Percentiles rank a stretch among this genome's conserved stretches.
phyloP scores from a whole-genome alignment of 2,888 invertebrate genomes.

The Eristalinus aeneus region DNA sequence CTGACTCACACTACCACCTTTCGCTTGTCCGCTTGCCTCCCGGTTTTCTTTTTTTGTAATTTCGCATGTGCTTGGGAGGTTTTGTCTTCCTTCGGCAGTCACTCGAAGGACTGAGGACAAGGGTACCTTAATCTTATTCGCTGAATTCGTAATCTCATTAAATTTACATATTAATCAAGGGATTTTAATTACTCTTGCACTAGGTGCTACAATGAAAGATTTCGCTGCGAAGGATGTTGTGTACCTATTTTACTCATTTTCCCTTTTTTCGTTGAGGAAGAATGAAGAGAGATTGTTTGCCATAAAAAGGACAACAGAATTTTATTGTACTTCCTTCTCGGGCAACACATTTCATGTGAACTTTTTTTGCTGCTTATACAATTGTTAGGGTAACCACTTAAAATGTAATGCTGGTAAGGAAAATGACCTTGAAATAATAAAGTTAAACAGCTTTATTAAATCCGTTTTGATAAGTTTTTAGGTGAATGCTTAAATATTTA shows the following conservation, averaged over 20 bases:
- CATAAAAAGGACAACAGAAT: constrained; percentile 21
- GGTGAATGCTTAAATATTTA: not conserved
- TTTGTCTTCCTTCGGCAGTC: constrained; percentile 32
- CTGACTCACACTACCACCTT: not conserved
- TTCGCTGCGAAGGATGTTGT: constrained; percentile 52
- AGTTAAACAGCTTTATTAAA: not conserved
- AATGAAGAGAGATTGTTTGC: not conserved
- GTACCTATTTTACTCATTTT: not conserved
- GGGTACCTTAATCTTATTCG: constrained; percentile 86
- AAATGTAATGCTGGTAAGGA: not conserved
- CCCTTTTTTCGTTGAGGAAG: not conserved
- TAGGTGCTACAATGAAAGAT: constrained; percentile 80
- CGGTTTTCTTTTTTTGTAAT: constrained; percentile 17
- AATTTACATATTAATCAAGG: constrained; percentile 99
- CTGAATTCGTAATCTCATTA: constrained; percentile 97
- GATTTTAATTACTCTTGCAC: constrained; percentile 96
- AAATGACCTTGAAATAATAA: not conserved
- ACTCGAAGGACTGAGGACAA: constrained; percentile 21
- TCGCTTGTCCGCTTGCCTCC: constrained; percentile 8
- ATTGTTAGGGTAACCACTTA: constrained; percentile 9
- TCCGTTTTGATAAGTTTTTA: not conserved
- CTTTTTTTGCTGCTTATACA: constrained; percentile 15
- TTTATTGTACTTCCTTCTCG: constrained; percentile 8
- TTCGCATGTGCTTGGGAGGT: constrained; percentile 51
- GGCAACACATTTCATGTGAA: constrained; percentile 2